Percentiles rank a stretch among this genome's conserved stretches.
Conservation (phyloP, 2,113 vertebrate genomes). For the Ivindomyrus marchei region DNA sequence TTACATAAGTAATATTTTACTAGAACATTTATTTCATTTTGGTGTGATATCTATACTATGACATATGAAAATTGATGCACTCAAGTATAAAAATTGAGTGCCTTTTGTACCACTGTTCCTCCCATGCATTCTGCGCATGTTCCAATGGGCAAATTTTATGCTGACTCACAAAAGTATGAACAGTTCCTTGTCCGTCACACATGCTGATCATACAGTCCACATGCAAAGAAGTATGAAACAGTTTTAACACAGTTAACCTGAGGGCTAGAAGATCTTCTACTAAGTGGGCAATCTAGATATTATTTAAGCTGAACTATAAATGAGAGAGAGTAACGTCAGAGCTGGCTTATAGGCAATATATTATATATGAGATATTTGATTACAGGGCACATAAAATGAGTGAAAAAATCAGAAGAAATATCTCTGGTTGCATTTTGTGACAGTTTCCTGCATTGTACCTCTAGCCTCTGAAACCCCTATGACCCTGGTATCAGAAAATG, state of each 20-base stretch:
- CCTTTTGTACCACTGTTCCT: background rate
- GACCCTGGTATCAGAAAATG: background rate
- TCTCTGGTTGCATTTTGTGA: too few species aligned
- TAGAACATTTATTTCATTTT: background rate
- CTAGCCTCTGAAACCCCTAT: too few species aligned
- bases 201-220: background rate
- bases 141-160: background rate
- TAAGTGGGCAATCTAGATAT: too few species aligned
- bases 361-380: too few species aligned
- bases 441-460: too few species aligned
- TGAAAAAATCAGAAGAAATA: too few species aligned
- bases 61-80: background rate
- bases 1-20: background rate
- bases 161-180: background rate
- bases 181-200: background rate
- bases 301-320: too few species aligned
- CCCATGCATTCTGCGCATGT: background rate
- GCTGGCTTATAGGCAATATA: too few species aligned
- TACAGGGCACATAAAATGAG: too few species aligned
- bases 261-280: too few species aligned
- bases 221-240: background rate
- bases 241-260: too few species aligned
- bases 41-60: background rate
- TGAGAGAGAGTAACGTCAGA: too few species aligned
- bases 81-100: background rate